Base-by-base conservation (phyloP, 2,113 vertebrate species). In the Gorsachius goisagi region DNA sequence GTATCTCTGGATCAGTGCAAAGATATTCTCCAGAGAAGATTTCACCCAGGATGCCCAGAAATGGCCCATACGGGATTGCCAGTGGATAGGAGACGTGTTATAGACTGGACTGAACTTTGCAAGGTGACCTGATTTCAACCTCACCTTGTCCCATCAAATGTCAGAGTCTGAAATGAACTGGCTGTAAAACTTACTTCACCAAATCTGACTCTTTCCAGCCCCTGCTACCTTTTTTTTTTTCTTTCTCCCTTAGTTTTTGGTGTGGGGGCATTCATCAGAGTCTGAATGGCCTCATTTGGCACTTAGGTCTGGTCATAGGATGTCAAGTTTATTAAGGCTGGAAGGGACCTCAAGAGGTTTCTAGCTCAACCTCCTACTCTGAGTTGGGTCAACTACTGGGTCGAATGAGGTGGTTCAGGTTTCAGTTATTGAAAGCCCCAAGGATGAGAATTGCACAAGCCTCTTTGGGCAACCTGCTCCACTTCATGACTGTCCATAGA, bases 381-480 rank as follows among this genome's bases (percentile, higher is more conserved):
- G 7, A 37, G 3, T 22, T 77, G 67, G 37, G 41, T 73, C 86
- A 95, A 28, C 63, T 92, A 8, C 47, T 59, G 69, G n/a, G 60
- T 94, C 84, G 91, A 33, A 67, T 44, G 39, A 52, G 30, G 10
- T 56, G 18, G 16, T 33, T 87, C 39, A 56, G 7, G 9, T 63
- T 92, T 59, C 44, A 75, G 37, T 23, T 11, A 4, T 23, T 56
- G 56, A 60, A 95, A 95, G 63, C 7, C 12, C 21, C 28, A 44
- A 18, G 45, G 20, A 27, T 6, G 12, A 9, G 1, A 1, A 32
- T 1, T 55, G 6, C 20, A 47, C 7, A 35, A 22, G 9, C 8
- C 5, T 71, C 32, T 77, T 32, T 22, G 35, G 47, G 35, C 32
- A 55, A 17, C n/a, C n/a, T 66, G 24, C 13, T 87, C 9, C 27